Evolutionary conservation across 2,888 invertebrate genomes (phyloP).

Genomic region (Chaetoderma sp.): DNA sequence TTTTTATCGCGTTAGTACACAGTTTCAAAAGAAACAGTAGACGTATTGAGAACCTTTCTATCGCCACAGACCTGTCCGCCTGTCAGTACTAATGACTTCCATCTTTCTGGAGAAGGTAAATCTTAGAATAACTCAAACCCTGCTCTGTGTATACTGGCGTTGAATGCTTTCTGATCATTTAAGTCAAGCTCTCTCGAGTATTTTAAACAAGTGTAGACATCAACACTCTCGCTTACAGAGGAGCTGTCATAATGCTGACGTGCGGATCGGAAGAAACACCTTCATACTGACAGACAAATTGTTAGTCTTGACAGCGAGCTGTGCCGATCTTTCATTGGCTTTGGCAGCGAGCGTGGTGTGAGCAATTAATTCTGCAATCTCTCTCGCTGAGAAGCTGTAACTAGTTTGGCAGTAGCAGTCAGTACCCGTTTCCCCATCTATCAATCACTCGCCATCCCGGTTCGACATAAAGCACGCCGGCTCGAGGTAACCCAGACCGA

Average conservation of each 20-base stretch:
- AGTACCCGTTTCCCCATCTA: conserved; percentile 34
- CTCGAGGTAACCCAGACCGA: too few species aligned
- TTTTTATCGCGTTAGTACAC: too few species aligned
- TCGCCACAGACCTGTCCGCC: too few species aligned
- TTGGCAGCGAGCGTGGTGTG: conserved; percentile 3
- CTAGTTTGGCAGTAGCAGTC: conserved; percentile 37
- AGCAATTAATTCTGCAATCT: conserved; percentile 11
- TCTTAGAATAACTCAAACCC: too few species aligned
- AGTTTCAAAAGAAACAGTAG: too few species aligned
- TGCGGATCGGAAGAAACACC: neutral
- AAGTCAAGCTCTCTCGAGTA: too few species aligned
- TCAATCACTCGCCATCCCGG: conserved; percentile 33
- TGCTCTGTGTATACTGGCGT: too few species aligned
- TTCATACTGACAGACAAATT: conserved; percentile 7
- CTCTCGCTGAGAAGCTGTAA: conserved; percentile 1
- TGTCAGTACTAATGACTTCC: too few species aligned
- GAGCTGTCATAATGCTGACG: conserved; percentile 5
- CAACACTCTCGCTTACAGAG: conserved; percentile 2
- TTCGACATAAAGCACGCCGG: neutral
- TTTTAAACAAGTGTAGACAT: too few species aligned
- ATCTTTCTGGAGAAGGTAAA: too few species aligned
- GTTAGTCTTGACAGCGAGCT: neutral
- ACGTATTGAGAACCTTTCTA: too few species aligned
- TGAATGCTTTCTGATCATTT: too few species aligned
- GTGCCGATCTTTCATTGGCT: conserved; percentile 4